Evolutionary conservation across 92 coral and sea anemone genomes (phyloP).

Genomic region (Epizoanthus scotinus): DNA sequence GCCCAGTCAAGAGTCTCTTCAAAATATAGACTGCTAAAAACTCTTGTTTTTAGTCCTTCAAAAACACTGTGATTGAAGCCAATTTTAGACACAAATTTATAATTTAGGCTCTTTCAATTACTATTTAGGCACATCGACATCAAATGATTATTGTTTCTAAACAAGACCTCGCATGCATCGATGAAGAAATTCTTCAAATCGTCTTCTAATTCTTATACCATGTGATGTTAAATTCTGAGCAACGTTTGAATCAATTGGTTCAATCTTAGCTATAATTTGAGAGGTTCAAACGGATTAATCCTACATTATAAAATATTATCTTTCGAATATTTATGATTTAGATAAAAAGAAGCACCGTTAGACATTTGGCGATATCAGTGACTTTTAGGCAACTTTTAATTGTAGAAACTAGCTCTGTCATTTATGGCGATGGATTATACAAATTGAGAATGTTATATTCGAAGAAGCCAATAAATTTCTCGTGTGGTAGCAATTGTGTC

Average conservation of each 20-base stretch:
- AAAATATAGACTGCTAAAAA: too few species aligned
- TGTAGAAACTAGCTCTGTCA: slow-evolving; percentile 31
- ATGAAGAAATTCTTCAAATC: not conserved
- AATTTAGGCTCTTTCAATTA: too few species aligned
- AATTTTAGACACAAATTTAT: too few species aligned
- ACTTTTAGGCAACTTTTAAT: slow-evolving; percentile 11
- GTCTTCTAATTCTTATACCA: not conserved
- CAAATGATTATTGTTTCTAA: not conserved
- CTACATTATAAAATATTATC: not conserved
- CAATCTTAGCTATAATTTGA: not conserved
- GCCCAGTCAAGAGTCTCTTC: too few species aligned
- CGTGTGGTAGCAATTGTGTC: not conserved
- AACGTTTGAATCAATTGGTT: not conserved
- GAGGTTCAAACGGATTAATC: not conserved
- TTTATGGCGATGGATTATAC: not conserved
- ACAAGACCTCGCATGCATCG: not conserved
- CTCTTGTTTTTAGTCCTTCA: too few species aligned
- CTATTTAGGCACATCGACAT: too few species aligned
- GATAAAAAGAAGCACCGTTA: not conserved
- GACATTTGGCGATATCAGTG: not conserved
- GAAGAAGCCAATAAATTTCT: not conserved
- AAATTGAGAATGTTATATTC: slow-evolving; percentile 9
- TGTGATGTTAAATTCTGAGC: not conserved
- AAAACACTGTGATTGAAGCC: too few species aligned
- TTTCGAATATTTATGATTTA: not conserved